Percentiles rank a stretch among this genome's conserved stretches.
phyloP scores from a whole-genome alignment of 2,113 vertebrate species.

The Pampusana beccarii region DNA sequence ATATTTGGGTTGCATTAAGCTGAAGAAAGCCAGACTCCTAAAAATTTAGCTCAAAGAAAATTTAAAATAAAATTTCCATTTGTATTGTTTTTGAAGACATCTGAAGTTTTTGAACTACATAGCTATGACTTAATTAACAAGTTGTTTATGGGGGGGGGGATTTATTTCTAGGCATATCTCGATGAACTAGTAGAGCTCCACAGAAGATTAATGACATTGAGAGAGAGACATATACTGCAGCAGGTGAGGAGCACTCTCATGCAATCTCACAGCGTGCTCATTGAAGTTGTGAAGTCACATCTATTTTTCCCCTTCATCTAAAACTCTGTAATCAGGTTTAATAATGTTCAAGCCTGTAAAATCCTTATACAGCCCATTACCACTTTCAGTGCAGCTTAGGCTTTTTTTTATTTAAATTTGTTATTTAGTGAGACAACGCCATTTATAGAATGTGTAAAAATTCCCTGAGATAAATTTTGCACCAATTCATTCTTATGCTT shows the following conservation, averaged over 20 bases:
- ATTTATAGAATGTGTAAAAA: too few species aligned
- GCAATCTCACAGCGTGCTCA: background rate
- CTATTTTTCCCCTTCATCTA: background rate
- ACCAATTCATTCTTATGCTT: background rate
- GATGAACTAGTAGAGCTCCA: conserved; percentile 97
- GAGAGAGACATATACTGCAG: conserved; percentile 94
- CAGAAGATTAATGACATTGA: conserved; percentile 94
- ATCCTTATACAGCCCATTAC: background rate
- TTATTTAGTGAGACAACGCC: too few species aligned
- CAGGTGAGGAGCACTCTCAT: conserved; percentile 83
- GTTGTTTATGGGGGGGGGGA: background rate
- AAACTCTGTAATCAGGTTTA: background rate
- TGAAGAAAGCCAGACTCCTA: background rate
- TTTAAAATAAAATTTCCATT: background rate
- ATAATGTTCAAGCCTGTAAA: background rate
- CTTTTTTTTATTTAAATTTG: too few species aligned
- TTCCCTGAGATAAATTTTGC: background rate
- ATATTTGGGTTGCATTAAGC: background rate
- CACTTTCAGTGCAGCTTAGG: background rate
- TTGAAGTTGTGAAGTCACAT: background rate
- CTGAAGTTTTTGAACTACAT: background rate
- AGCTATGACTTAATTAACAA: conserved; percentile 34
- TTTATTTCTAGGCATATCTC: conserved; percentile 87
- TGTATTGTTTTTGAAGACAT: background rate
- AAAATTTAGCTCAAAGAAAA: background rate